Evolutionary conservation across 2,113 vertebrate species (phyloP).

Genomic region (Prochilodus magdalenae): DNA sequence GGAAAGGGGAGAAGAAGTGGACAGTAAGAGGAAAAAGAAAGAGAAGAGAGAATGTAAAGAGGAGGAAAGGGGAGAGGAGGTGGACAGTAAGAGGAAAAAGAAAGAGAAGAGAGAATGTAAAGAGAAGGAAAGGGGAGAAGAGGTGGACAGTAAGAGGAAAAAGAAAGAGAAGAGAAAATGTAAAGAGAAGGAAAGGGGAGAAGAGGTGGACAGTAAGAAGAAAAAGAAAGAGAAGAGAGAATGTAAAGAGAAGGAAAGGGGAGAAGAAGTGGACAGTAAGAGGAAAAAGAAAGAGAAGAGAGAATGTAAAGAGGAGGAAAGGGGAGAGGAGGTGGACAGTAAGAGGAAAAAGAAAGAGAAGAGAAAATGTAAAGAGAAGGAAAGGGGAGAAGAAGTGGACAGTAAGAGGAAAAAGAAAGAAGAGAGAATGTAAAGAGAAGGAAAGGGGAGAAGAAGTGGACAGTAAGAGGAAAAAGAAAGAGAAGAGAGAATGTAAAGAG

Average conservation of each 20-base stretch:
- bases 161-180: background rate
- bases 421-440: background rate
- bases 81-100: too few species aligned
- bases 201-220: background rate
- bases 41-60: background rate
- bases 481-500: background rate
- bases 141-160: background rate
- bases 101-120: constrained; percentile 2
- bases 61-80: too few species aligned
- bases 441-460: constrained; percentile 1
- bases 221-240: background rate
- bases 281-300: background rate
- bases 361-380: background rate
- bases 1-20: background rate
- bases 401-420: background rate
- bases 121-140: background rate
- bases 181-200: background rate
- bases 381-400: background rate
- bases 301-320: background rate
- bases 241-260: too few species aligned
- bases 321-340: background rate
- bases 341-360: background rate
- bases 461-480: background rate
- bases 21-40: background rate
- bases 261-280: too few species aligned